Conservation (phyloP, 2,113 vertebrate genomes). For the Axis porcinus region DNA sequence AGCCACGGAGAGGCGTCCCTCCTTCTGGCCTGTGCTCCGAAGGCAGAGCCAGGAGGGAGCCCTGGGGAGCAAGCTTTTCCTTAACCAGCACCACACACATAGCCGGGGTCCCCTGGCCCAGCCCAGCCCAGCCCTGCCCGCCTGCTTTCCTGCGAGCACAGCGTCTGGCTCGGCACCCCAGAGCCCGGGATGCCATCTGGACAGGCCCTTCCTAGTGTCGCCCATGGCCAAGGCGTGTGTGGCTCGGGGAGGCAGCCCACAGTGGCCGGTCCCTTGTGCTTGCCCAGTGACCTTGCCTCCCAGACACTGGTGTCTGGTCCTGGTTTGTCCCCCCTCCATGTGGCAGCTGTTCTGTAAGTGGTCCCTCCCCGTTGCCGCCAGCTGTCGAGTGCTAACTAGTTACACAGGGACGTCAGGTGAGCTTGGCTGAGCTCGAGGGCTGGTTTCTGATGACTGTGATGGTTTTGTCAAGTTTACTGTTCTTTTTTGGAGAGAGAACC, state of each 20-base stretch:
- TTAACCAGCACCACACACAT: neutral
- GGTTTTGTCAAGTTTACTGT: neutral
- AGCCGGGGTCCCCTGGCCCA: fast-evolving
- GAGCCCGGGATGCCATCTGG: neutral
- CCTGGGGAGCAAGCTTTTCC: neutral
- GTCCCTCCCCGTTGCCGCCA: fast-evolving
- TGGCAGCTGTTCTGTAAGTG: neutral
- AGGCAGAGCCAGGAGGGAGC: neutral
- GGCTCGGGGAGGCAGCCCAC: neutral
- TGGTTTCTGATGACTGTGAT: neutral
- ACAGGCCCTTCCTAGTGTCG: fast-evolving
- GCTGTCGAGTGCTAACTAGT: neutral
- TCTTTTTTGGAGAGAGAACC: neutral
- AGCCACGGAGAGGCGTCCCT: fast-evolving
- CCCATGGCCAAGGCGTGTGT: neutral
- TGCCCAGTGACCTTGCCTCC: fast-evolving
- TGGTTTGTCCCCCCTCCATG: neutral
- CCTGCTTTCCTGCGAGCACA: no score
- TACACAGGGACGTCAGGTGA: fast-evolving
- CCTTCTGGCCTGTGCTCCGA: neutral
- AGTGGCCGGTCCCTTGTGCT: fast-evolving
- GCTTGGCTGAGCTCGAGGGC: neutral
- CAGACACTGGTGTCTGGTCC: fast-evolving
- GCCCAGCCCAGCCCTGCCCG: neutral
- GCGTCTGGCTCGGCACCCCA: fast-evolving